These are phyloP conservation scores for Drosophila prostipennis DNA, from an alignment of 2,888 invertebrate species.

Conservation along the genomic window DNA sequence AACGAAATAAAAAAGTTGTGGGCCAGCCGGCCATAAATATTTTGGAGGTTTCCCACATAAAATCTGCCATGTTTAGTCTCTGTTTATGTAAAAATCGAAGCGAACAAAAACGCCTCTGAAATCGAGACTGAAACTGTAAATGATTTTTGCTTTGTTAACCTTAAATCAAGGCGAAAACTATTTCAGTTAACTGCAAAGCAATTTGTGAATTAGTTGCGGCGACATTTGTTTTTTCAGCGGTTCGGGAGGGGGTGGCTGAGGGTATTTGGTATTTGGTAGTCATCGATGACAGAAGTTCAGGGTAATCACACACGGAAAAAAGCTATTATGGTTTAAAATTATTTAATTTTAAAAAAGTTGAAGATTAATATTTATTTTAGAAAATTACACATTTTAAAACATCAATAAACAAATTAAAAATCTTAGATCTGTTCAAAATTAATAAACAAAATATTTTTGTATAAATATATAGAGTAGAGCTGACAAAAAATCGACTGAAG, in stretches of 20 bases:
- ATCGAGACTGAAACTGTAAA: slow-evolving; percentile 33
- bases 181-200: slow-evolving; percentile 61
- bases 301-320: slow-evolving; percentile 1
- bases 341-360: neutral
- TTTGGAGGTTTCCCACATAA: slow-evolving; percentile 71
- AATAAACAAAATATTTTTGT: too few species aligned
- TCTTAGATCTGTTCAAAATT: too few species aligned
- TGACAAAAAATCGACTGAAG: too few species aligned
- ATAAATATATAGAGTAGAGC: too few species aligned
- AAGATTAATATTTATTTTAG: too few species aligned
- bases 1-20: slow-evolving; percentile 54
- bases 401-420: too few species aligned
- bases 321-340: neutral
- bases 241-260: neutral
- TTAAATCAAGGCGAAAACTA: slow-evolving; percentile 58
- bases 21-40: slow-evolving; percentile 68
- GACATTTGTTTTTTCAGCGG: slow-evolving; percentile 18
- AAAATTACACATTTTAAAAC: too few species aligned
- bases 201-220: slow-evolving; percentile 59
- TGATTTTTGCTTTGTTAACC: slow-evolving; percentile 53
- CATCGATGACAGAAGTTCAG: slow-evolving; percentile 26
- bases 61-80: slow-evolving; percentile 64
- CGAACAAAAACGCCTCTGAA: slow-evolving; percentile 31
- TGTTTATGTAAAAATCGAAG: slow-evolving; percentile 55
- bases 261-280: neutral